These are phyloP conservation scores for Euphonia xanthogaster DNA, from an alignment of 2,797 vertebrate species.

Conservation along the genomic window DNA sequence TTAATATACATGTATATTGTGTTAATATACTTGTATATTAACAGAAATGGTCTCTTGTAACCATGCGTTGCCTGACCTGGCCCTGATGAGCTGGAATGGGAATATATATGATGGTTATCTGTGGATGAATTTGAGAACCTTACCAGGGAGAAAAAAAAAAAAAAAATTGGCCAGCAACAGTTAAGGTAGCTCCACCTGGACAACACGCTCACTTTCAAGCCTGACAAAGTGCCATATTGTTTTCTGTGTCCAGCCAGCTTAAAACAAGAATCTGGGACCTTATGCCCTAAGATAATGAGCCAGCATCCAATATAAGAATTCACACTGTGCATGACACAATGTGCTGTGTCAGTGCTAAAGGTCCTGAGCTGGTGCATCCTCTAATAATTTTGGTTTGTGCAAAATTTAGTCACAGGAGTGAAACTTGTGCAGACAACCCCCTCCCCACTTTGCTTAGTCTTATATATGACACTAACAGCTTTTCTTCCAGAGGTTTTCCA, in stretches of 20 bases:
- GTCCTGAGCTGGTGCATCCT: not conserved
- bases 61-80: not conserved
- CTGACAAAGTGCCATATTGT: not conserved
- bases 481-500: slow-evolving; percentile 8
- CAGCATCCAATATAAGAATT: not conserved
- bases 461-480: not conserved
- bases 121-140: not conserved
- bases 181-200: not conserved
- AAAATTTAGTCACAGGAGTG: not conserved
- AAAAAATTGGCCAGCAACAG: not conserved
- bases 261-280: not conserved
- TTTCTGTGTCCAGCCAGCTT: not conserved
- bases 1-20: no score
- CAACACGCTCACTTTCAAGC: not conserved
- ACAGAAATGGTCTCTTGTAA: no score
- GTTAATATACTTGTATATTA: no score
- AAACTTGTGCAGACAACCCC: not conserved
- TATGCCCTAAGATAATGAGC: not conserved
- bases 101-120: not conserved
- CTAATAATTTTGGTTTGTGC: not conserved
- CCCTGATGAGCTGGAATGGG: not conserved
- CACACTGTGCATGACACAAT: not conserved
- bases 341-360: not conserved
- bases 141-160: not conserved
- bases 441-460: not conserved